Percentiles rank a stretch among this genome's conserved stretches.
These are phyloP conservation scores for Protomyctophum bolini DNA, from an alignment of 2,113 vertebrate species.

Conservation along the genomic window DNA sequence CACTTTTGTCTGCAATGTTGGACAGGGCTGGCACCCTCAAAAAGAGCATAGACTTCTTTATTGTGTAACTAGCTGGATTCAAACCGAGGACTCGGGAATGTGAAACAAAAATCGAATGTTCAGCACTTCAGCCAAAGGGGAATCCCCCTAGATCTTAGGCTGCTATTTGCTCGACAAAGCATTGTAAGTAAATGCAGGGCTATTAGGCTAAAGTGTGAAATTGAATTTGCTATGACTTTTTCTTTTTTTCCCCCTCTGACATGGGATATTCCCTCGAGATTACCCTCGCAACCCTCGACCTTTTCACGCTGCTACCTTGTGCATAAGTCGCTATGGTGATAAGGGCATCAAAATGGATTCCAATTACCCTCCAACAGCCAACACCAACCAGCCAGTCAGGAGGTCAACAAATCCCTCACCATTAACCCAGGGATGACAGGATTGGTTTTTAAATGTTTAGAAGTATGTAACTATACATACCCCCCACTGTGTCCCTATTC, in stretches of 20 bases:
- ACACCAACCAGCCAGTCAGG: slow-evolving; percentile 13
- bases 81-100: too few species aligned
- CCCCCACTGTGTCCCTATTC: slow-evolving; percentile 38
- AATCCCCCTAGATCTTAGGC: too few species aligned
- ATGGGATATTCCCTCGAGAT: slow-evolving; percentile 11
- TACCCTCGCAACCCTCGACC: slow-evolving; percentile 46
- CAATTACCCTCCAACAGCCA: slow-evolving; percentile 36
- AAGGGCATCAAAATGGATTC: slow-evolving; percentile 59
- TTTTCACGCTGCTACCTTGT: slow-evolving; percentile 39
- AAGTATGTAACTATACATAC: slow-evolving; percentile 33
- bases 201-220: slow-evolving; percentile 25
- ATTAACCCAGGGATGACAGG: background rate
- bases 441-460: slow-evolving; percentile 10
- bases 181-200: slow-evolving; percentile 1
- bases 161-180: background rate
- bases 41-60: too few species aligned
- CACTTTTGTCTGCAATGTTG: too few species aligned
- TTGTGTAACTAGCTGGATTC: too few species aligned
- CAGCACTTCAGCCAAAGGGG: too few species aligned
- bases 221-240: slow-evolving; percentile 48
- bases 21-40: too few species aligned
- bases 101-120: too few species aligned
- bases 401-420: slow-evolving; percentile 3
- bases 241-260: slow-evolving; percentile 39
- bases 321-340: slow-evolving; percentile 56